These are phyloP conservation scores for Calliphora vomitoria DNA, from an alignment of 2,888 invertebrate genomes.

Conservation along the genomic window DNA sequence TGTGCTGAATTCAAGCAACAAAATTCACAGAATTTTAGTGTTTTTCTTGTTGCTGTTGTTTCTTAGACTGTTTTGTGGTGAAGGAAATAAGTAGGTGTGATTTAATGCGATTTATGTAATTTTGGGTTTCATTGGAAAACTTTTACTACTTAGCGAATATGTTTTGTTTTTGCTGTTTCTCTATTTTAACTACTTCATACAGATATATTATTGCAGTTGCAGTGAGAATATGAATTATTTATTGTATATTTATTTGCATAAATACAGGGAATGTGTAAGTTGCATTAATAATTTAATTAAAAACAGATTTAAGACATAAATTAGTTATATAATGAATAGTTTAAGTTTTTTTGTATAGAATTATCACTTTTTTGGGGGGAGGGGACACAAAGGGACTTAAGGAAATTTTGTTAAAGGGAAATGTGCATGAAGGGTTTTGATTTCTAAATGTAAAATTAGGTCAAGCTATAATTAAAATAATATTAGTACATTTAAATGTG, in stretches of 20 bases:
- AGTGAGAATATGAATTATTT: background rate
- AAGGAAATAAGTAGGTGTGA: constrained; percentile 29
- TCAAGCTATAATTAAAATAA: background rate
- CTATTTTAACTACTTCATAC: background rate
- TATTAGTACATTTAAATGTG: background rate
- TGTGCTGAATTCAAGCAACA: background rate
- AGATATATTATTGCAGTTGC: background rate
- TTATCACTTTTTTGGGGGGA: background rate
- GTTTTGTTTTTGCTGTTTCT: background rate
- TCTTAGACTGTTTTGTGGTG: background rate
- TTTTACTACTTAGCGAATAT: constrained; percentile 7
- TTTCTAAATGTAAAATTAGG: background rate
- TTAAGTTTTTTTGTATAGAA: background rate
- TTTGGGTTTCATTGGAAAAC: constrained; percentile 56
- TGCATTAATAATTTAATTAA: constrained; percentile 45
- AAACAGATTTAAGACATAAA: constrained; percentile 55
- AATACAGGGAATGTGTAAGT: background rate
- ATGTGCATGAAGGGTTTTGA: background rate
- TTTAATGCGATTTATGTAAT: constrained; percentile 44
- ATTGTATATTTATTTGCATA: constrained; percentile 4
- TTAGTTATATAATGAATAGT: background rate
- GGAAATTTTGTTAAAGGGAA: background rate
- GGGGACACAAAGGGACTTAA: background rate
- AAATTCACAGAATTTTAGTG: constrained; percentile 1
- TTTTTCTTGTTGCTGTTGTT: too few relatives aligned